Conservation (phyloP, 1,140 invertebrate species). For the Neodiprion virginianus region DNA sequence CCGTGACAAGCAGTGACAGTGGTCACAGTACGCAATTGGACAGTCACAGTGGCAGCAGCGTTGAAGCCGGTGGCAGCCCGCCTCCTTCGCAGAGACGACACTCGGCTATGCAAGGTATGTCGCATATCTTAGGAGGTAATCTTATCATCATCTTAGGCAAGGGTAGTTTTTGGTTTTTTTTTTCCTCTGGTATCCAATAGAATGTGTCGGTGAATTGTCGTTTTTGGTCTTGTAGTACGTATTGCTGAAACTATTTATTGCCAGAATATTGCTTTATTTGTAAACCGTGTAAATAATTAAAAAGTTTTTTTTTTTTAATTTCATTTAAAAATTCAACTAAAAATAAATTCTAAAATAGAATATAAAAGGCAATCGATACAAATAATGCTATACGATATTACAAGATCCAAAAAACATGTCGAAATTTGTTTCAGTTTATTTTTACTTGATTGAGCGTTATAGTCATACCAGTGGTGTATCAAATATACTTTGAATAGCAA, state of each 20-base stretch:
- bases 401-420: not conserved
- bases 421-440: not conserved
- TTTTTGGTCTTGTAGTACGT: not conserved
- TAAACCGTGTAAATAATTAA: constrained; percentile 17
- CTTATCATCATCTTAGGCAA: not conserved
- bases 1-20: constrained; percentile 85
- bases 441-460: no score
- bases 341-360: no score
- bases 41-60: constrained; percentile 71
- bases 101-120: constrained; percentile 64
- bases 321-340: not conserved
- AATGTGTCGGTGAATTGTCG: not conserved
- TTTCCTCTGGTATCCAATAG: not conserved
- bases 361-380: no score
- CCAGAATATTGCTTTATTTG: not conserved
- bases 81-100: constrained; percentile 62
- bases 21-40: constrained; percentile 83
- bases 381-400: no score
- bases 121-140: constrained; percentile 24
- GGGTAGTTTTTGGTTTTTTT: not conserved
- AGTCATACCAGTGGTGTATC: no score
- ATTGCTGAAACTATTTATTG: no score
- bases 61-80: constrained; percentile 63
- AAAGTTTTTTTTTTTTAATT: constrained; percentile 14
- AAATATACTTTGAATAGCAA: no score